Evolutionary conservation across 2,113 vertebrate species (phyloP).

Genomic region (Ptilonorhynchus violaceus): DNA sequence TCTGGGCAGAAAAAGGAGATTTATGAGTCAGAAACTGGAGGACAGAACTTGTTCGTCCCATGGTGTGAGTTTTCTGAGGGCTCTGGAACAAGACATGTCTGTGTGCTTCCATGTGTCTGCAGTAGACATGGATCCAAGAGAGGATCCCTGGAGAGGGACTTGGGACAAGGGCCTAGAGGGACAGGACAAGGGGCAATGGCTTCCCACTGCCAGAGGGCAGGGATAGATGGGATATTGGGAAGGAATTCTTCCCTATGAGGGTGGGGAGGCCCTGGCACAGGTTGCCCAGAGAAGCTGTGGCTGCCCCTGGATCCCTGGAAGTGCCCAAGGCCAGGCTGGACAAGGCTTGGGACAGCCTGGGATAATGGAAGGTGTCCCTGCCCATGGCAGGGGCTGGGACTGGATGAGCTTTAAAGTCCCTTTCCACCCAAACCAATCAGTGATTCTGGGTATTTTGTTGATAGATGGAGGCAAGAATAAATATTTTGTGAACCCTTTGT

Average conservation of each 20-base stretch:
- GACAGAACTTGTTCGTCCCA: accelerated
- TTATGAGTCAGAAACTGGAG: accelerated
- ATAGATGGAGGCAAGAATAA: not conserved
- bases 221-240: not conserved
- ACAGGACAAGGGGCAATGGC: not conserved
- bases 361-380: not conserved
- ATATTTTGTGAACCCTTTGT: not conserved
- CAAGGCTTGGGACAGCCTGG: not conserved
- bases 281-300: not conserved
- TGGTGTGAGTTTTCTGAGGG: not conserved
- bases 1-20: not conserved
- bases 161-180: accelerated
- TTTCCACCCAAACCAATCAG: not conserved
- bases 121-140: not conserved
- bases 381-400: not conserved
- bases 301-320: not conserved
- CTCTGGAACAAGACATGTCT: not conserved
- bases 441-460: not conserved
- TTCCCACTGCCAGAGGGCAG: not conserved
- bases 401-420: accelerated
- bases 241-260: not conserved
- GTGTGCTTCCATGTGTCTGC: accelerated
- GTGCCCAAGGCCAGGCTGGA: not conserved
- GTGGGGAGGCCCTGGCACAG: not conserved
- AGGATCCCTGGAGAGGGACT: not conserved